Base-by-base conservation (phyloP, 2,113 vertebrate genomes). In the Tyrannus savana region DNA sequence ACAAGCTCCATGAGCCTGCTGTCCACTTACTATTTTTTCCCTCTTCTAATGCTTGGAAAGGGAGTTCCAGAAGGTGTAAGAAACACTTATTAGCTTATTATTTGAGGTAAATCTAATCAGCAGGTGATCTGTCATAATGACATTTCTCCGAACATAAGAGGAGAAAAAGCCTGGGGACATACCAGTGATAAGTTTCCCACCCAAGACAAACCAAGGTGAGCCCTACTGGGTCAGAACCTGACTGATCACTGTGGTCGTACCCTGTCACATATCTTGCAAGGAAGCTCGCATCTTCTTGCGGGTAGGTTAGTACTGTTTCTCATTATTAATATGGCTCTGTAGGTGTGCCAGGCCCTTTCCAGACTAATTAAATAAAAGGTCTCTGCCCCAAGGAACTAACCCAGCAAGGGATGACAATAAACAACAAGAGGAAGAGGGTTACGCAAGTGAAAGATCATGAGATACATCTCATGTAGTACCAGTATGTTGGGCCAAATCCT, bases 321-420 rank as follows among this genome's bases (percentile, higher is more conserved):
- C 91, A 53, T 97, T 95, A 96, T 97, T 97, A 97, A 93, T 85
- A 90, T 82, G 86, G 82, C 89, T 97, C 92, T 95, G 90, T 94
- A 94, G 94, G 87, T 89, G 95, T 96, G 96, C 89, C 96, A 93
- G 81, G 88, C 74, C 64, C 88, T 95, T 95, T 97, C 89, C 94
- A 96, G 94, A 96, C 95, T 95, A 95, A 96, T 96, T 97, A 96
- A 94, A 96, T 84, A 87, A 83, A 94, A 93, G 90, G 96, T 95
- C 87, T 95, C 94, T 97, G 95, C 96, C 96, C 94, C 88, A 91
- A 97, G 95, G 94, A 96, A 83, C 87, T 95, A 96, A 90, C 95
- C 84, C 89, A 94, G 92, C 90, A 82, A 95, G 69, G 68, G 95
- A 94, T 95, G 93, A 96, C 95, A 88, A 95, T 94, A 95, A 95